A percentile compares a stretch with the other conserved stretches of the same genome.
Conservation (phyloP, 2,113 vertebrate genomes). For the Pseudorectes ferrugineus region DNA sequence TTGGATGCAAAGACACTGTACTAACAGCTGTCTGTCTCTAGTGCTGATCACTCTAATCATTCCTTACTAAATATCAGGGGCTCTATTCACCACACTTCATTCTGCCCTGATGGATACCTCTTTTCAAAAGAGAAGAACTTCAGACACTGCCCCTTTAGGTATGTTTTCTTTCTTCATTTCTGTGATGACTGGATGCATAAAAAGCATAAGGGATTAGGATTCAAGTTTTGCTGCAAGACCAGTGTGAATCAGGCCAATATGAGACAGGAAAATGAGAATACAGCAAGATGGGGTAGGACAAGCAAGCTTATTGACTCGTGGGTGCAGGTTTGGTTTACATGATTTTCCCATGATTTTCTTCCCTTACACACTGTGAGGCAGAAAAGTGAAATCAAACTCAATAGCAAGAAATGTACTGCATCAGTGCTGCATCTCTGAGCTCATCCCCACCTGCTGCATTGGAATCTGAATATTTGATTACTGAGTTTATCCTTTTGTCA, state of each 20-base stretch:
- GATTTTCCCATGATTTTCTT: neutral
- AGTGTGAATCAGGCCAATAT: neutral
- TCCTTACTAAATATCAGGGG: neutral
- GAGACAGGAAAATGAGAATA: neutral
- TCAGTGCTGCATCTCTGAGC: neutral
- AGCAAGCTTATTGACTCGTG: fast-evolving
- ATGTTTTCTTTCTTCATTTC: neutral
- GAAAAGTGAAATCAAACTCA: neutral
- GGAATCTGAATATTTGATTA: neutral
- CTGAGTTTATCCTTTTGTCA: neutral
- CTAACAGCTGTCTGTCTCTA: neutral
- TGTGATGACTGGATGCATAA: neutral
- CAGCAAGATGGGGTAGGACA: neutral
- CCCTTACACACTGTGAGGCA: neutral
- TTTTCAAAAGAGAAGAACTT: neutral
- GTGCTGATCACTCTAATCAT: fast-evolving
- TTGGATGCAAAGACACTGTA: neutral
- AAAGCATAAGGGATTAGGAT: neutral
- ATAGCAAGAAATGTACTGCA: neutral
- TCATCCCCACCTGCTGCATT: neutral
- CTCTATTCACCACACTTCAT: neutral
- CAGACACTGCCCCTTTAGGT: neutral
- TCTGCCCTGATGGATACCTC: neutral
- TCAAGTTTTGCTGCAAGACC: neutral
- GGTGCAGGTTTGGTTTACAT: neutral